phyloP scores from a whole-genome alignment of 2,888 invertebrate genomes.

The Mythimna pallens region DNA sequence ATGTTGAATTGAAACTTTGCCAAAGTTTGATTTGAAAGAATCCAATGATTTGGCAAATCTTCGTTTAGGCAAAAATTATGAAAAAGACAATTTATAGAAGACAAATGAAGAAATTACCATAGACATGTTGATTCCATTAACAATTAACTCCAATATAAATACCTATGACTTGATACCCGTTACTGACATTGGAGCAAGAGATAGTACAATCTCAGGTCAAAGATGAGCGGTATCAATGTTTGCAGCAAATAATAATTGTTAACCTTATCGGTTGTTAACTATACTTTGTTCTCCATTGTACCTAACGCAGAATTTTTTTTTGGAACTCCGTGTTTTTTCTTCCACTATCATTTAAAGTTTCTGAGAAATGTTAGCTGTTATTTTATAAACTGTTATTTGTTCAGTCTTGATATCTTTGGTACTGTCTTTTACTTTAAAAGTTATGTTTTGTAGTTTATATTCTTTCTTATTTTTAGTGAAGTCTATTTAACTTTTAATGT shows the following conservation, averaged over 20 bases:
- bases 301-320: slow-evolving; percentile 44
- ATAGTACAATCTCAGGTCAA: slow-evolving; percentile 72
- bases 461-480: not conserved
- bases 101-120: not conserved
- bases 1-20: not conserved
- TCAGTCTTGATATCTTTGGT: not conserved
- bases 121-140: slow-evolving; percentile 13
- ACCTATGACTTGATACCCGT: slow-evolving; percentile 50
- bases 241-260: slow-evolving; percentile 65
- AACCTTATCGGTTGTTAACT: slow-evolving; percentile 58
- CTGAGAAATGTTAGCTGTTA: slow-evolving; percentile 11
- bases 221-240: slow-evolving; percentile 70
- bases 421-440: not conserved
- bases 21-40: too few species aligned
- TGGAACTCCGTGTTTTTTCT: slow-evolving; percentile 2
- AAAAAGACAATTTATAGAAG: not conserved
- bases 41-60: not conserved
- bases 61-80: not conserved
- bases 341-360: not conserved
- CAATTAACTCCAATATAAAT: slow-evolving; percentile 39
- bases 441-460: not conserved
- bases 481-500: too few species aligned
- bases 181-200: slow-evolving; percentile 64
- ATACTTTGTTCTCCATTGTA: slow-evolving; percentile 53
- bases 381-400: not conserved